Base-by-base conservation (phyloP, 53 echinoderm and acorn worm species). In the Temnopleurus reevesii region DNA sequence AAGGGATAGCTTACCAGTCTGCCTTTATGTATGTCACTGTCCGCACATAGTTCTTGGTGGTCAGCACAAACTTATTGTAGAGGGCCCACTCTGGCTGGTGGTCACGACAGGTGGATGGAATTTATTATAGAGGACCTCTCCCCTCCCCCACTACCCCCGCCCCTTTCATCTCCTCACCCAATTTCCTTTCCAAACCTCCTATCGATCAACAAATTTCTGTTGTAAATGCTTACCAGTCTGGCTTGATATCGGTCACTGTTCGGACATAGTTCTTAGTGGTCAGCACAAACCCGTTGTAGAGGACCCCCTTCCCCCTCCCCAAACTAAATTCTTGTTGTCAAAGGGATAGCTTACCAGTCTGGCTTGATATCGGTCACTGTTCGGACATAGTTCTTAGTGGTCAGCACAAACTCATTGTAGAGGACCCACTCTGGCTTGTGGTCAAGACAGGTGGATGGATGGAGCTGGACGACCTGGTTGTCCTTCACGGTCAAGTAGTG, bases 351-450 rank as follows among this genome's bases (percentile, higher is more conserved):
- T 94, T 53, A 99, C 99, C 99, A 99, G 90, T 99, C 99, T 29
- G 99, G 86, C 66, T 99, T 99, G 91, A 99, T 95, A 82, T 99
- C 99, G 8, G 99, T 99, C 23, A 99, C 99, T 18, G 99, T 99
- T 12, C 99, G 90, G 76, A 99, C 96, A 84, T 99, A 99, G 55
- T 99, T 99, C 93, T 99, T 99, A 54, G 99, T 99, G 38, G 99
- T 99, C 81, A 99, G 91, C 25, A 99, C 99, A 93, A 99, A 99
- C 90, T 99, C 99, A 46, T 99, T 99, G 91, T 99, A 99, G 38
- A 99, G 89, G 10, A 99, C 99, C 99, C 99, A 99, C 49, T 99
- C 99, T 4, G 99, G 99, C 56, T 99, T 99, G 89, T 99, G 99
- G 81, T 99, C 99, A 77, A 99, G 91, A 76, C 99, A 99, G n/a